Evolutionary conservation across 2,113 vertebrate genomes (phyloP).

Genomic region (Cyanoramphus novaezelandiae): DNA sequence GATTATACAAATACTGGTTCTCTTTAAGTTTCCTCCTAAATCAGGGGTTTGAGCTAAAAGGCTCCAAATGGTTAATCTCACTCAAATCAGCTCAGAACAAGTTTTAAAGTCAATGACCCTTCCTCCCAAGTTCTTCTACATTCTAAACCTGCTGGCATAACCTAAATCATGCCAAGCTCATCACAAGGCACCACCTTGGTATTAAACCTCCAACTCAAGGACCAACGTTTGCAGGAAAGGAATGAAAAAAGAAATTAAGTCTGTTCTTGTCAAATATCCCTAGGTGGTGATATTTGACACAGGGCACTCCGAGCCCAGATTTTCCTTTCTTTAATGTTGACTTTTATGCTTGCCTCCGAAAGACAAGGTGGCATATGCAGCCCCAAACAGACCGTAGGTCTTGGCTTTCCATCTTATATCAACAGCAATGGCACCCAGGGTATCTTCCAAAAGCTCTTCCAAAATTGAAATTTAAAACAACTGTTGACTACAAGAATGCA

Average conservation of each 20-base stretch:
- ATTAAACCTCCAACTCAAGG: not conserved
- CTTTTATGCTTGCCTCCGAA: not conserved
- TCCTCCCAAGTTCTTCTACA: not conserved
- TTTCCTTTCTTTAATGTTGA: not conserved
- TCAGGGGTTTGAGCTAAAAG: not conserved
- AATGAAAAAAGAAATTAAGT: not conserved
- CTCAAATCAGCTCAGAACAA: not conserved
- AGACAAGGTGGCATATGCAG: rapidly evolving
- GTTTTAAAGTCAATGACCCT: not conserved
- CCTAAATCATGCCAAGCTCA: not conserved
- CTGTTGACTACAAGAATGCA: not conserved
- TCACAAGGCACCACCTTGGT: not conserved
- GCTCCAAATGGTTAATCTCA: not conserved
- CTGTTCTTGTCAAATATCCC: not conserved
- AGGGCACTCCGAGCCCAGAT: not conserved
- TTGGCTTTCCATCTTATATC: not conserved
- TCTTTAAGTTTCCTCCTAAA: not conserved
- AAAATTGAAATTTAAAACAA: not conserved
- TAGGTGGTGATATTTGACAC: rapidly evolving
- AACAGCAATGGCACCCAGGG: not conserved
- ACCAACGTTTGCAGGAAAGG: not conserved
- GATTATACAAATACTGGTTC: not conserved
- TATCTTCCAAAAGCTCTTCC: not conserved
- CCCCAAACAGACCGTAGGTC: not conserved
- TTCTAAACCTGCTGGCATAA: not conserved